Evolutionary conservation across 2,113 vertebrate genomes (phyloP).

Genomic region (Tautogolabrus adspersus): DNA sequence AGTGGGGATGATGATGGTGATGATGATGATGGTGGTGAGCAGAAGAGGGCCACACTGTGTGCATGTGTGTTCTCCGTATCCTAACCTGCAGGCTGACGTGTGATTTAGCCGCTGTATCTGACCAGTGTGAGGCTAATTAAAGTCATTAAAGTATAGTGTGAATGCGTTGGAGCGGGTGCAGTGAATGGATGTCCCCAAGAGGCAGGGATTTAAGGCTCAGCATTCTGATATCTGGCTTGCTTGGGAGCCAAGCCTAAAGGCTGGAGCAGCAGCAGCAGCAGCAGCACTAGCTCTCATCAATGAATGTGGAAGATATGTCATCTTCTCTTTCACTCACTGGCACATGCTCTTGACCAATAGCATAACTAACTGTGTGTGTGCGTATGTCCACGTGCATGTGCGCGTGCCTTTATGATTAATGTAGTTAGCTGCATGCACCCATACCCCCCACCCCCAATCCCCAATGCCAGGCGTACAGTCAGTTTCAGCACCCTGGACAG

Average conservation of each 20-base stretch:
- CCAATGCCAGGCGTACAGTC: slow-evolving; percentile 35
- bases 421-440: slow-evolving; percentile 64
- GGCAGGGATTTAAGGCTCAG: slow-evolving; percentile 61
- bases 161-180: slow-evolving; percentile 33
- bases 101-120: slow-evolving; percentile 21
- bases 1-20: slow-evolving; percentile 21
- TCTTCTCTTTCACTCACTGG: slow-evolving; percentile 40
- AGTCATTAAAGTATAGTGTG: slow-evolving; percentile 42
- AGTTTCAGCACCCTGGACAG: slow-evolving; percentile 83
- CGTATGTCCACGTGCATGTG: background rate
- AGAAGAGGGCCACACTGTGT: slow-evolving; percentile 65
- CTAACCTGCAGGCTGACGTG: slow-evolving; percentile 57
- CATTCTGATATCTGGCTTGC: slow-evolving; percentile 57
- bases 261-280: slow-evolving; percentile 48
- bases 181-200: slow-evolving; percentile 43
- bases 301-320: slow-evolving; percentile 65
- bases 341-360: slow-evolving; percentile 53
- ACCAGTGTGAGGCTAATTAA: slow-evolving; percentile 30
- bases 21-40: slow-evolving; percentile 24
- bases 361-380: slow-evolving; percentile 16
- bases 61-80: slow-evolving; percentile 54
- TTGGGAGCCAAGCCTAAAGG: slow-evolving; percentile 60
- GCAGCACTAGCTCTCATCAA: slow-evolving; percentile 58
- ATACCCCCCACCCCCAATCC: background rate
- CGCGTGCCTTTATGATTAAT: slow-evolving; percentile 61